These are phyloP conservation scores for Hydropotes inermis DNA, from an alignment of 2,113 vertebrate genomes.

Conservation along the genomic window DNA sequence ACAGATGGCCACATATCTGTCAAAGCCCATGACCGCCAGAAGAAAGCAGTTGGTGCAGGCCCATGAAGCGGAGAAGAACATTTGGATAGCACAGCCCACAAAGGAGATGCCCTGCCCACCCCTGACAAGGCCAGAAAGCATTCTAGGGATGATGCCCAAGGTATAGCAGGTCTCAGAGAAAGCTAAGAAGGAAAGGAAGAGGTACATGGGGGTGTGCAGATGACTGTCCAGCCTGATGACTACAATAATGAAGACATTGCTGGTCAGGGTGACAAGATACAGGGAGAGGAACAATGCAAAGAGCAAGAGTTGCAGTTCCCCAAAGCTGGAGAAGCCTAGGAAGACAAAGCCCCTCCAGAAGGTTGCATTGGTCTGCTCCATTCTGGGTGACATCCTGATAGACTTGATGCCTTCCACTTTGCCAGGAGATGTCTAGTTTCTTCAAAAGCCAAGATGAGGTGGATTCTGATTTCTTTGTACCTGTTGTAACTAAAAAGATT, in stretches of 20 bases:
- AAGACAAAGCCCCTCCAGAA: slow-evolving; percentile 52
- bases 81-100: slow-evolving; percentile 57
- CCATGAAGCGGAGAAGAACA: slow-evolving; percentile 67
- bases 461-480: background rate
- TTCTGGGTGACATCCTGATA: background rate
- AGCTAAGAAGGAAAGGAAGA: slow-evolving; percentile 66
- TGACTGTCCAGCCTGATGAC: slow-evolving; percentile 58
- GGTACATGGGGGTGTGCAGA: slow-evolving; percentile 69
- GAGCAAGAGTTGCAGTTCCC: slow-evolving; percentile 45
- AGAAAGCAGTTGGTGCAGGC: slow-evolving; percentile 65
- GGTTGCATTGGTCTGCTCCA: slow-evolving; percentile 10
- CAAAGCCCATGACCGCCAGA: slow-evolving; percentile 69
- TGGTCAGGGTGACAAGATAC: slow-evolving; percentile 56
- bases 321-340: slow-evolving; percentile 58
- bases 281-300: slow-evolving; percentile 58
- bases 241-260: slow-evolving; percentile 62
- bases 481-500: background rate
- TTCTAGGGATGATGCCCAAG: slow-evolving; percentile 57
- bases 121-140: slow-evolving; percentile 47
- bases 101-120: slow-evolving; percentile 54
- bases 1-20: slow-evolving; percentile 70
- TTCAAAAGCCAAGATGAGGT: background rate
- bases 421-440: background rate
- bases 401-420: background rate
- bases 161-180: slow-evolving; percentile 67